A percentile compares a stretch with the other conserved stretches of the same genome.
These are phyloP conservation scores for Myopa testacea DNA, from an alignment of 2,888 invertebrate genomes.

Conservation along the genomic window DNA sequence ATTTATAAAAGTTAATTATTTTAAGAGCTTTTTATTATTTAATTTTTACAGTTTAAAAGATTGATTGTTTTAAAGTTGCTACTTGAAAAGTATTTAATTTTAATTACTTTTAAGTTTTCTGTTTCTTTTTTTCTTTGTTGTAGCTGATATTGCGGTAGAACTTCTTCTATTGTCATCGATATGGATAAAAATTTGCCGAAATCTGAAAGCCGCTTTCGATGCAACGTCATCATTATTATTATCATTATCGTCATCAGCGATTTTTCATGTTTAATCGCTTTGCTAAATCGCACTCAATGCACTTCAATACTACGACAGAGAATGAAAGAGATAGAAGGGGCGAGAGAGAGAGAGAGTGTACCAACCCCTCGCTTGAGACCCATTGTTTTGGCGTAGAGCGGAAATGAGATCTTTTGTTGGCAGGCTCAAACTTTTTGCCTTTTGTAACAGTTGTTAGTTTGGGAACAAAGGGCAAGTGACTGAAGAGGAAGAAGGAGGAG, in stretches of 20 bases:
- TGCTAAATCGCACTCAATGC: conserved; percentile 25
- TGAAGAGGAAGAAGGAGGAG: too few relatives aligned
- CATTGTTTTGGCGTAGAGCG: conserved; percentile 11
- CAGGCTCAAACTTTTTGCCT: conserved; percentile 23
- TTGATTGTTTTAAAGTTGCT: too few relatives aligned
- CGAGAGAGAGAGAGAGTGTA: not conserved
- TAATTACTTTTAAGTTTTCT: too few relatives aligned
- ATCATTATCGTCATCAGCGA: not conserved
- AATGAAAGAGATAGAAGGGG: not conserved
- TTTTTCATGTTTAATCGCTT: conserved; percentile 30
- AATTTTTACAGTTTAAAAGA: too few relatives aligned
- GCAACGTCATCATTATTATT: too few relatives aligned
- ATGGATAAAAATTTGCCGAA: too few relatives aligned
- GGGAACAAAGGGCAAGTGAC: too few relatives aligned
- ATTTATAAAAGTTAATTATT: too few relatives aligned
- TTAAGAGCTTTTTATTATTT: too few relatives aligned
- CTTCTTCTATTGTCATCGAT: not conserved
- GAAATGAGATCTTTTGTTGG: conserved; percentile 1
- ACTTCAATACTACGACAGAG: not conserved
- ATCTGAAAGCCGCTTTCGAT: too few relatives aligned
- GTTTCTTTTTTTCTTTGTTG: too few relatives aligned
- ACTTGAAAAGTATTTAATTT: too few relatives aligned
- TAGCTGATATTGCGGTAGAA: conserved; percentile 1
- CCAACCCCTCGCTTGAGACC: not conserved
- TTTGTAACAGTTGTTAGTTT: not conserved